Conservation (phyloP, 2,113 vertebrate genomes). For the Leptobrachium leishanense region DNA sequence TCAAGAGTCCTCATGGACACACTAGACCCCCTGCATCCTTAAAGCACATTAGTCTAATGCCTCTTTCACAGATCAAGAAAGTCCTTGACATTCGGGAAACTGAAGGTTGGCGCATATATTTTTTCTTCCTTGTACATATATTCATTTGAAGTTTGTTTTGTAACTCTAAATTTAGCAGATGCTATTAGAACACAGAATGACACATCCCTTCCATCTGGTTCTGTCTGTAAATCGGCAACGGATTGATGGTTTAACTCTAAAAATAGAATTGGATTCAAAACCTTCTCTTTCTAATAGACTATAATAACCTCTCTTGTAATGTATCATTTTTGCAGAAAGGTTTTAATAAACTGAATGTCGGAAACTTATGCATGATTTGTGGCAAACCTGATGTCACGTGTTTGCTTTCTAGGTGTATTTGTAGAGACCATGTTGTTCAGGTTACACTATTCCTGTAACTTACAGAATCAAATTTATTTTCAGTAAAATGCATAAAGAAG, state of each 20-base stretch:
- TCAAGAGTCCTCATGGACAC: slow-evolving; percentile 89
- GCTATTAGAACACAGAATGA: background rate
- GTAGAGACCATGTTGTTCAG: too few species aligned
- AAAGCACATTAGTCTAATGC: slow-evolving; percentile 94
- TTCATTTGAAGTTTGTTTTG: background rate
- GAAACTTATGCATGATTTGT: too few species aligned
- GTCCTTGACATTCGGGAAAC: slow-evolving; percentile 94
- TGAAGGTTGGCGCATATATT: slow-evolving; percentile 74
- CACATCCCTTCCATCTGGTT: background rate
- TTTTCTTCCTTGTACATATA: background rate
- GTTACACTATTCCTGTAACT: too few species aligned
- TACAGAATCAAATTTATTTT: too few species aligned
- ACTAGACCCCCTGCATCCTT: slow-evolving; percentile 86
- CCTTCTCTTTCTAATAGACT: background rate
- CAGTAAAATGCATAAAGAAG: too few species aligned
- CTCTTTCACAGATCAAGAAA: slow-evolving; percentile 94
- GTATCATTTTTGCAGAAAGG: background rate
- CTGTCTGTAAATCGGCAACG: background rate
- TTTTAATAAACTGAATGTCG: too few species aligned
- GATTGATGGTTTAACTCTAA: background rate
- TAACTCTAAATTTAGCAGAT: background rate
- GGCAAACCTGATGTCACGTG: too few species aligned
- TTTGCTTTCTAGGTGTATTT: too few species aligned
- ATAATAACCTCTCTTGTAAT: background rate
- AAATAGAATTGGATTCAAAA: background rate